Evolutionary conservation across 1,140 invertebrate species (phyloP).

Genomic region (Drosophila bifasciata): DNA sequence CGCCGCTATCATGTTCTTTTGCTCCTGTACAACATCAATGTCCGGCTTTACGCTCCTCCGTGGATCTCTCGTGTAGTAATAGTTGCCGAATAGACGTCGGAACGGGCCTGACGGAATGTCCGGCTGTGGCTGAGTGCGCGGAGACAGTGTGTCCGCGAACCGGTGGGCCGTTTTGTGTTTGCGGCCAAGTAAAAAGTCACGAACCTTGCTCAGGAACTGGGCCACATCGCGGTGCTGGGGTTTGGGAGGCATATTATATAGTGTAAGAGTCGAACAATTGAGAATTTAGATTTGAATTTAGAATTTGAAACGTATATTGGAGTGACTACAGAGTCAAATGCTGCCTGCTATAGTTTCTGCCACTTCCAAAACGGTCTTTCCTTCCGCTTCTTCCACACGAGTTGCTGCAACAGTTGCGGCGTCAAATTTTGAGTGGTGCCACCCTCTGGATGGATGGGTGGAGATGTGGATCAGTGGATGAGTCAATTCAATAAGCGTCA

Average conservation of each 20-base stretch:
- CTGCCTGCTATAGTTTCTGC: background rate
- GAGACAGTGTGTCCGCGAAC: slow-evolving; percentile 33
- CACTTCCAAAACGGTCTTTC: background rate
- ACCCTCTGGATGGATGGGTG: background rate
- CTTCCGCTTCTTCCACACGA: slow-evolving; percentile 47
- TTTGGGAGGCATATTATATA: slow-evolving; percentile 25
- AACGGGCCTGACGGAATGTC: slow-evolving; percentile 7
- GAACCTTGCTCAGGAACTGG: slow-evolving; percentile 45
- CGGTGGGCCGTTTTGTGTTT: slow-evolving; percentile 41
- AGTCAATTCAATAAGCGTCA: slow-evolving; percentile 79
- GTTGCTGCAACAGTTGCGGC: slow-evolving; percentile 50
- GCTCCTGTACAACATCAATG: slow-evolving; percentile 42
- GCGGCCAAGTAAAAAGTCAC: slow-evolving; percentile 63
- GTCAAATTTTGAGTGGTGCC: slow-evolving; percentile 10
- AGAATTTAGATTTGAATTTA: slow-evolving; percentile 23
- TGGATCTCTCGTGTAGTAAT: slow-evolving; percentile 51
- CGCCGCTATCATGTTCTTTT: slow-evolving; percentile 12
- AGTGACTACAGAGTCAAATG: slow-evolving; percentile 22
- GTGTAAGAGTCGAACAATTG: background rate
- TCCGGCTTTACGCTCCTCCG: slow-evolving; percentile 27
- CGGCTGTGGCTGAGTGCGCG: slow-evolving; percentile 23
- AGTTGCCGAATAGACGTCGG: slow-evolving; percentile 14
- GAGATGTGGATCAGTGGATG: slow-evolving; percentile 3
- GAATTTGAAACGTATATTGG: too few species aligned
- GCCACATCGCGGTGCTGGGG: slow-evolving; percentile 61